A percentile compares a stretch with the other conserved stretches of the same genome.
phyloP scores from a whole-genome alignment of 2,113 vertebrate species.

The Struthidea cinerea region DNA sequence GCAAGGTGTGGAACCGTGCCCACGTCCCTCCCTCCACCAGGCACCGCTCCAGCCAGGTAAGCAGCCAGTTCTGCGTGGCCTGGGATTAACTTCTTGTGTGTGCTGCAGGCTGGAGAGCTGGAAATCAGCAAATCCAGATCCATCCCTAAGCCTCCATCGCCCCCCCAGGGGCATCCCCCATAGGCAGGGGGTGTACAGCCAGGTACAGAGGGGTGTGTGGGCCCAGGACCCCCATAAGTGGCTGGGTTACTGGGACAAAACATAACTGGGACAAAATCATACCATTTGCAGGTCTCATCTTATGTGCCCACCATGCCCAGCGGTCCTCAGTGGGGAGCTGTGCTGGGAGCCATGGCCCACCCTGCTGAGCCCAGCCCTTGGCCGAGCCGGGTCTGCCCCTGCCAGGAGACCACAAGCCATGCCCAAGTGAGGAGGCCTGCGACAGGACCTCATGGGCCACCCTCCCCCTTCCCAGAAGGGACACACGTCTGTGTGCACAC shows the following conservation, averaged over 20 bases:
- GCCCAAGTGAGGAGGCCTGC: not conserved
- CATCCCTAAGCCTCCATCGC: not conserved
- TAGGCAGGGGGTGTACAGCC: not conserved
- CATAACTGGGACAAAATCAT: not conserved
- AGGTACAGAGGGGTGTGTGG: rapidly evolving
- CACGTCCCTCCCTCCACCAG: constrained; percentile 3
- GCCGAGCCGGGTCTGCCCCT: not conserved
- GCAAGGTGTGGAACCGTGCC: constrained; percentile 45
- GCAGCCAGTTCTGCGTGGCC: not conserved
- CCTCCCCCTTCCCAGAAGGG: not conserved
- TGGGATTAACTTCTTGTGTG: constrained; percentile 11
- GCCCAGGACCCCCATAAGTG: rapidly evolving
- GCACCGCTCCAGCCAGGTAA: constrained; percentile 45
- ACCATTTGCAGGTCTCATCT: not conserved
- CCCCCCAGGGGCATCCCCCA: not conserved
- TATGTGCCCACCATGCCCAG: not conserved
- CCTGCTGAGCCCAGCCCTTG: not conserved
- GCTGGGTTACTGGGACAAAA: not conserved
- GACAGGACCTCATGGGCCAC: not conserved
- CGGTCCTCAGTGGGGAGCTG: not conserved
- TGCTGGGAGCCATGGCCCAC: not conserved
- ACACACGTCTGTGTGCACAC: rapidly evolving
- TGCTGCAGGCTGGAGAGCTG: not conserved
- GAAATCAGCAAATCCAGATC: not conserved
- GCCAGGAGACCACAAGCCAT: not conserved